phyloP scores from a whole-genome alignment of 2,797 vertebrate genomes.

The Sebastes nivosus region DNA sequence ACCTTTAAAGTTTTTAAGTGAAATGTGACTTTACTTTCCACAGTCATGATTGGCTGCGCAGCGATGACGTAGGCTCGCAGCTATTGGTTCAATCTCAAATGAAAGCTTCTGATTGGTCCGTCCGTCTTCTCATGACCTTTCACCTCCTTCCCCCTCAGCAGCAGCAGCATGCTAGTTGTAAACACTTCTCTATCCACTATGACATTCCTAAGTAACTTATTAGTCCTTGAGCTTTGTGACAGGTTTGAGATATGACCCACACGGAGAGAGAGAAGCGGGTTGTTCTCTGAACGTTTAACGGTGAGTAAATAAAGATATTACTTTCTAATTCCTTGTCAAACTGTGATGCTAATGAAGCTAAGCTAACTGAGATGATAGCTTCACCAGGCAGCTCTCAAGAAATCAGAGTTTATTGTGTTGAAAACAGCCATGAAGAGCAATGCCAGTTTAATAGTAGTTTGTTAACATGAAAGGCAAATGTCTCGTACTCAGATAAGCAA shows the following conservation, averaged over 20 bases:
- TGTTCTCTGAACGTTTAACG: constrained; percentile 3
- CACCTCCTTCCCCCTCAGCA: not conserved
- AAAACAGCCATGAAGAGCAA: too few species aligned
- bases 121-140: not conserved
- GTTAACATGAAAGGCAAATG: not conserved
- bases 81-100: constrained; percentile 28
- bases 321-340: not conserved
- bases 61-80: accelerated
- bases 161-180: not conserved
- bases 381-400: not conserved
- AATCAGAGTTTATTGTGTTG: not conserved
- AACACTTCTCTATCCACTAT: not conserved
- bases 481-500: not conserved
- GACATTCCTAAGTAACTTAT: not conserved
- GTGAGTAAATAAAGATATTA: constrained; percentile 23
- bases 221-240: constrained; percentile 43
- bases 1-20: not conserved
- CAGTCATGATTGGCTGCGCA: constrained; percentile 9
- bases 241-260: not conserved
- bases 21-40: not conserved
- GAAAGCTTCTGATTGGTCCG: constrained; percentile 41
- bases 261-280: not conserved
- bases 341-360: constrained; percentile 11
- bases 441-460: not conserved
- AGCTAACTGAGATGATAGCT: not conserved